Percentiles rank a stretch among this genome's conserved stretches.
Evolutionary conservation across 2,113 vertebrate genomes (phyloP).

Genomic region (Kryptolebias marmoratus): DNA sequence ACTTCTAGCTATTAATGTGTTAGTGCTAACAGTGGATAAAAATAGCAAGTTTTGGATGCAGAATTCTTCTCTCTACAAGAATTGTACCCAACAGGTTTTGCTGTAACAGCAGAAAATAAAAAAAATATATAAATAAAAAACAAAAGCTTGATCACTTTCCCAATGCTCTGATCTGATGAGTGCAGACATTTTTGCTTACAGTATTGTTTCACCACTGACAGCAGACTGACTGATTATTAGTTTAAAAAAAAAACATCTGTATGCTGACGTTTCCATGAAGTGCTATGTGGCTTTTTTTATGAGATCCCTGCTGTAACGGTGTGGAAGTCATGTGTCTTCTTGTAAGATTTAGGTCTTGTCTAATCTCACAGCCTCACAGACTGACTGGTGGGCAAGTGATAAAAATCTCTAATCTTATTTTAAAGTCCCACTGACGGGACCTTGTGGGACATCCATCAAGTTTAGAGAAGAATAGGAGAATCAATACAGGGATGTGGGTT

Average conservation of each 20-base stretch:
- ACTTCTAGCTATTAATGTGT: neutral
- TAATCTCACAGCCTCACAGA: slow-evolving; percentile 51
- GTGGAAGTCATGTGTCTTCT: slow-evolving; percentile 53
- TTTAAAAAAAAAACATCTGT: too few relatives aligned
- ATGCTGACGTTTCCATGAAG: too few relatives aligned
- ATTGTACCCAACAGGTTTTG: too few relatives aligned
- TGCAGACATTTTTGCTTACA: too few relatives aligned
- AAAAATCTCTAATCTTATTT: slow-evolving; percentile 79
- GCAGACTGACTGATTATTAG: too few relatives aligned
- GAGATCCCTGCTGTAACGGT: slow-evolving; percentile 20
- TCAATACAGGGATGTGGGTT: slow-evolving; percentile 67
- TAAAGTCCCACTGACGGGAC: slow-evolving; percentile 69
- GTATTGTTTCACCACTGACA: too few relatives aligned
- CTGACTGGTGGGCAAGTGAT: slow-evolving; percentile 67
- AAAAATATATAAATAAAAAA: too few relatives aligned
- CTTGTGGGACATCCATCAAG: slow-evolving; percentile 71
- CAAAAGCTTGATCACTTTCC: too few relatives aligned
- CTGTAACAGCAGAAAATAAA: too few relatives aligned
- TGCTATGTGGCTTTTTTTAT: neutral
- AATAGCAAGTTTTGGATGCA: too few relatives aligned
- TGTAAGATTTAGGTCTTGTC: slow-evolving; percentile 66
- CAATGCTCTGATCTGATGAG: too few relatives aligned
- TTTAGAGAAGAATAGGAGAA: slow-evolving; percentile 62
- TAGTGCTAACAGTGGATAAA: neutral
- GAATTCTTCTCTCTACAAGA: too few relatives aligned